Evolutionary conservation across 2,113 vertebrate species (phyloP).

Genomic region (Sinocyclocheilus maitianheensis): DNA sequence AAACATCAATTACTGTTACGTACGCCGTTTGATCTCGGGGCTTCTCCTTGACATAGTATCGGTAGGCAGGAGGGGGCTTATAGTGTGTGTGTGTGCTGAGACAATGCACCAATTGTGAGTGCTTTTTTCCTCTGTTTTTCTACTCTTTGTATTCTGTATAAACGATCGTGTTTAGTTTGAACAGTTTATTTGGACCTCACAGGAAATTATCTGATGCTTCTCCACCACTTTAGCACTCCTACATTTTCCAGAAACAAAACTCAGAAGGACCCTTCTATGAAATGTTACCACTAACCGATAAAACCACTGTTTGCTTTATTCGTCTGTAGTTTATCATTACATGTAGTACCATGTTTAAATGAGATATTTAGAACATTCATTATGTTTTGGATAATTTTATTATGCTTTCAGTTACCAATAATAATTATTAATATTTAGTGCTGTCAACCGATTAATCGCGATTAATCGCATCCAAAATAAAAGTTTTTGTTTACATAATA

Average conservation of each 20-base stretch:
- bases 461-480: no score
- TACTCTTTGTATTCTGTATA: conserved; percentile 5
- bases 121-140: neutral
- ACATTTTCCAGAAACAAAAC: neutral
- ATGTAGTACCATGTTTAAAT: neutral
- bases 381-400: no score
- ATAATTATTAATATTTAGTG: no score
- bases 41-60: conserved; percentile 63
- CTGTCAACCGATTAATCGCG: no score
- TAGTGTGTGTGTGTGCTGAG: conserved; percentile 53
- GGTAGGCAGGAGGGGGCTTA: conserved; percentile 52
- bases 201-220: conserved; percentile 19
- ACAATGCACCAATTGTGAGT: conserved; percentile 78
- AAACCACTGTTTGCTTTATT: neutral
- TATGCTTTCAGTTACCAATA: no score
- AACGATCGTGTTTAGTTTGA: neutral
- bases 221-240: neutral
- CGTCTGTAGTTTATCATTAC: neutral
- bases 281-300: neutral
- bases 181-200: conserved; percentile 32
- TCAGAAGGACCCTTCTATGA: neutral
- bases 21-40: conserved; percentile 74
- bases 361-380: no score
- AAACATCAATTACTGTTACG: conserved; percentile 83
- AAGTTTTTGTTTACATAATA: no score